Evolutionary conservation across 2,888 invertebrate genomes (phyloP), one percentile per base, ranked within the genome.

Genomic region (Timema cristinae): DNA sequence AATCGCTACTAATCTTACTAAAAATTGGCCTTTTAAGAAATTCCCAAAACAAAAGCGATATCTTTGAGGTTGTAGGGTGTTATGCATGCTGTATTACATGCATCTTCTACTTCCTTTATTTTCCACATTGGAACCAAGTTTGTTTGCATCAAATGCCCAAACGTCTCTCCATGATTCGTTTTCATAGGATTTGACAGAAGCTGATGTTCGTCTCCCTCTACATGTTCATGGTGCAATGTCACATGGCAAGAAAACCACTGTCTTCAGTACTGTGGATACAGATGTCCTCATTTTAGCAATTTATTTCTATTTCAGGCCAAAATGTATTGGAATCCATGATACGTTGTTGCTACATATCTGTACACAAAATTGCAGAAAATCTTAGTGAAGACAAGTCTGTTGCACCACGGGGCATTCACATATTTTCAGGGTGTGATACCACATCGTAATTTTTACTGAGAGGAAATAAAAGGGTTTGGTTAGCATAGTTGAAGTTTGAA

Each of bases 211-310:
- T 56, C 6, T 56, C 16, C 56, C 6, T 56, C 56, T 32, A 32
- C 32, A 32, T 32, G 4, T 32, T 32, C 32, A 32, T 32, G 32
- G 32, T 32, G 32, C 32, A 32, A 4, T 32, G 32, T 32, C 32
- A 32, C 32, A 32, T 32, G 32, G 32, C 32, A 32, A 32, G 1
- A 32, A 32, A 32, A 32, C 32, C 4, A 32, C 4, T 32, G 32
- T 32, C 32, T 2, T 32, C 32, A 1, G 32, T 32, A 32, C 32
- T 32, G 32, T 32, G 1, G 7, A 56, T 7, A 8, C 16, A 56
- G n/a, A 16, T 32, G 47, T 67, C n/a, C 32, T 67, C 48, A 48
- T 71, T 7, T 51, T 71, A 13, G 50, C 71, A 7, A n/a, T 71
- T 50, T 71, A 50, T 16, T 50, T 67, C 6, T 67, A 15, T 16